Evolutionary conservation across 92 coral and sea anemone species (phyloP).

Genomic region (Parazoanthus atlanticus): DNA sequence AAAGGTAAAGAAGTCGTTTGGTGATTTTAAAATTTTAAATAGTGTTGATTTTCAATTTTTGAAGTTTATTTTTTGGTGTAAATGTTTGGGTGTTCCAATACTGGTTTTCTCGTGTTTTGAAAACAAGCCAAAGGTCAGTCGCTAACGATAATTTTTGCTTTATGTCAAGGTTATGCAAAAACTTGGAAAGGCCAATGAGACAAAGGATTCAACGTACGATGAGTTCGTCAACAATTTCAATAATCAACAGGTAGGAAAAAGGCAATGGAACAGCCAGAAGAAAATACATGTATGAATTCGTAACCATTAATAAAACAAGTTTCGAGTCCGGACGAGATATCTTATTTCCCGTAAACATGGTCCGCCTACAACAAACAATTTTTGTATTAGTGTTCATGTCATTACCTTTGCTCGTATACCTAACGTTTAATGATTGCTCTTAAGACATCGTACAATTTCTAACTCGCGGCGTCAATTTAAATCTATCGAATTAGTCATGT

Average conservation of each 20-base stretch:
- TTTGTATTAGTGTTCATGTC: not conserved
- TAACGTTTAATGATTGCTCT: not conserved
- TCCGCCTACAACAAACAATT: not conserved
- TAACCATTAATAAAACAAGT: not conserved
- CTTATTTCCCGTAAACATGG: not conserved
- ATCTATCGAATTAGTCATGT: not conserved
- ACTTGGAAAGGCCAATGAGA: constrained; percentile 97
- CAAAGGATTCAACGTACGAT: constrained; percentile 95
- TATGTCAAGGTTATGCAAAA: constrained; percentile 85
- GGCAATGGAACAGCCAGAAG: constrained; percentile 21
- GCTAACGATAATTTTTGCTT: constrained; percentile 5
- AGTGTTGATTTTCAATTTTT: not conserved
- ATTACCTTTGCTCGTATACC: not conserved
- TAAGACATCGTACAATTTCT: not conserved
- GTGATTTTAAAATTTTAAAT: not conserved
- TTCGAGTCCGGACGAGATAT: constrained; percentile 3
- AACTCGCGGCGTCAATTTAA: not conserved
- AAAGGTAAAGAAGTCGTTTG: constrained; percentile 62
- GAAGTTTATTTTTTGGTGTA: constrained; percentile 5
- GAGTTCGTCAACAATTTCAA: constrained; percentile 94
- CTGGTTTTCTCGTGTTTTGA: not conserved
- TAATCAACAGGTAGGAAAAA: constrained; percentile 92
- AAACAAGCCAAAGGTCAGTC: not conserved
- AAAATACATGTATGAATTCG: not conserved
- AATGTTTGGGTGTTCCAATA: not conserved